phyloP scores from a whole-genome alignment of 1,140 invertebrate species.

The Brachionus calyciflorus region DNA sequence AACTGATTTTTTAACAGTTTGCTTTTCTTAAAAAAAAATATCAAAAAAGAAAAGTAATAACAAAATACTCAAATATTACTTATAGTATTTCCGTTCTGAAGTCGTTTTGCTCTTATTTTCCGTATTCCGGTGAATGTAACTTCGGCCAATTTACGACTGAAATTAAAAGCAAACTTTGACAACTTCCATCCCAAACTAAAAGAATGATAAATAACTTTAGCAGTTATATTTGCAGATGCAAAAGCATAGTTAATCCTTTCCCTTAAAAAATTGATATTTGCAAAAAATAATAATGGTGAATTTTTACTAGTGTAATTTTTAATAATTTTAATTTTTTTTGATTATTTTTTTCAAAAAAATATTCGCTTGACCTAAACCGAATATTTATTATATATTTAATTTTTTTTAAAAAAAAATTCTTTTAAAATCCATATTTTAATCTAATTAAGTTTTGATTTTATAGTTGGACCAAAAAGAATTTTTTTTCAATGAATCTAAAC shows the following conservation, averaged over 20 bases:
- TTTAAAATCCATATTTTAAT: no score
- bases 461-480: no score
- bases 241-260: neutral
- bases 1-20: neutral
- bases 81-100: neutral
- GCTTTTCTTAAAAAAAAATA: neutral
- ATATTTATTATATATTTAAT: no score
- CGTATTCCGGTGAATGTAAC: neutral
- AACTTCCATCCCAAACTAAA: neutral
- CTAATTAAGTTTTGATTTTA: no score
- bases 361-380: no score
- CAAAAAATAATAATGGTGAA: no score
- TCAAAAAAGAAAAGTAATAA: neutral
- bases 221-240: neutral
- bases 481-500: no score
- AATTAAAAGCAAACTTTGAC: slow-evolving; percentile 7
- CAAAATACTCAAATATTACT: neutral
- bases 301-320: no score
- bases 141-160: slow-evolving; percentile 19
- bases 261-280: neutral
- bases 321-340: no score
- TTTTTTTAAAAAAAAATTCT: no score
- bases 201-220: slow-evolving; percentile 21
- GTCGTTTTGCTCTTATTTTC: slow-evolving; percentile 8
- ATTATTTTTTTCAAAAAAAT: no score